Conservation (phyloP, 2,888 invertebrate species). For the Parasteatoda lunata region DNA sequence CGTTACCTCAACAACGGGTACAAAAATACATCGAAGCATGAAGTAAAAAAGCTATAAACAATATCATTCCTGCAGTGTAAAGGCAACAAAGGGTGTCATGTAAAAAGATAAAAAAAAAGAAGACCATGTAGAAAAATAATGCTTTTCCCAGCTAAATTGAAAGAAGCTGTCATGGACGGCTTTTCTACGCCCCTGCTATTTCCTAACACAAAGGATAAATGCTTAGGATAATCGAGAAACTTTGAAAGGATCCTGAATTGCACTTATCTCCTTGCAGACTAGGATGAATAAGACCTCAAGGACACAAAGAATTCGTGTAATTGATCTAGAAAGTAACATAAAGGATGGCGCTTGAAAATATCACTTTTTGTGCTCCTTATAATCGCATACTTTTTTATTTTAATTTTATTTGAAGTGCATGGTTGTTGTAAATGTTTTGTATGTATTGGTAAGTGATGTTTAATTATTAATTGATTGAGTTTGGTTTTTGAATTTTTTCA, state of each 20-base stretch:
- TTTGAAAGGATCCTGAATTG: conserved; percentile 2
- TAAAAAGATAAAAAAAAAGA: not conserved
- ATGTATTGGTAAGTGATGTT: no score
- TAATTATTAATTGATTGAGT: no score
- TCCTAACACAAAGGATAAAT: not conserved
- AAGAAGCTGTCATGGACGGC: not conserved
- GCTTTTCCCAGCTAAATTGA: not conserved
- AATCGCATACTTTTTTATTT: no score
- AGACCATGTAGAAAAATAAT: not conserved
- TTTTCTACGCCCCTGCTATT: not conserved
- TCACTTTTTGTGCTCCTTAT: no score
- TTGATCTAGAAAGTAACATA: not conserved
- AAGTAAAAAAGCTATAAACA: conserved; percentile 37
- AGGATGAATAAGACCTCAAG: not conserved
- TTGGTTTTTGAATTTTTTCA: no score
- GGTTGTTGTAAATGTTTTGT: no score
- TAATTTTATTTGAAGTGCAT: no score
- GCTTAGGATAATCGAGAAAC: not conserved
- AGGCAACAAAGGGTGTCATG: conserved; percentile 38
- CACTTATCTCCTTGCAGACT: not conserved
- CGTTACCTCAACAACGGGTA: no score
- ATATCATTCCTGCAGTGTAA: conserved; percentile 38
- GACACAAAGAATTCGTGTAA: not conserved
- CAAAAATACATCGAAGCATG: not conserved
- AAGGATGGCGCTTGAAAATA: no score